phyloP scores from a whole-genome alignment of 2,113 vertebrate genomes.

The Laticauda laticaudata region DNA sequence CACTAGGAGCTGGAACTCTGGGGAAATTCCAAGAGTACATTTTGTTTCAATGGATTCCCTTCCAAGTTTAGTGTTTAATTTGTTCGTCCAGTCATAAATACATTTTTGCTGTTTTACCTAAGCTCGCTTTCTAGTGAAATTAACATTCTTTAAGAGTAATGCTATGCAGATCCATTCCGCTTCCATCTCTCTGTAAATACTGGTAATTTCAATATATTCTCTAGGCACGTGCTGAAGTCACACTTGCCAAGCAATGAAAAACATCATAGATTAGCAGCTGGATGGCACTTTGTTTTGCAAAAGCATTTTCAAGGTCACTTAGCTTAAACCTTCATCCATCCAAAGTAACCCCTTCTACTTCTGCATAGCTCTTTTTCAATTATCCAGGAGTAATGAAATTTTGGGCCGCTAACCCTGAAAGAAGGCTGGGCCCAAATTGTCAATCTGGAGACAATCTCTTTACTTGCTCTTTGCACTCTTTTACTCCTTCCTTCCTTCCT shows the following conservation, averaged over 20 bases:
- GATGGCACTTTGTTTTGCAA: neutral
- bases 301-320: neutral
- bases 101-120: neutral
- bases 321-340: neutral
- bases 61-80: neutral
- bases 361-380: neutral
- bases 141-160: neutral
- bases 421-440: neutral
- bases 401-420: neutral
- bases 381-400: neutral
- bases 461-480: neutral
- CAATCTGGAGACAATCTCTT: neutral
- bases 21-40: constrained; percentile 39
- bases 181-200: neutral
- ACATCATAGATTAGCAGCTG: neutral
- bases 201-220: neutral
- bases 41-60: constrained; percentile 16
- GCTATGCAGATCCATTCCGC: neutral
- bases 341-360: neutral
- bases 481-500: neutral
- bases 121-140: neutral
- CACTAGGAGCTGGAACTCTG: constrained; percentile 23
- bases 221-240: neutral
- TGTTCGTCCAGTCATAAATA: neutral
- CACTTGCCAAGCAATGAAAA: neutral